Percentiles rank a stretch among this genome's conserved stretches.
Conservation (phyloP, 2,113 vertebrate species). For the Campylomormyrus tamandua region DNA sequence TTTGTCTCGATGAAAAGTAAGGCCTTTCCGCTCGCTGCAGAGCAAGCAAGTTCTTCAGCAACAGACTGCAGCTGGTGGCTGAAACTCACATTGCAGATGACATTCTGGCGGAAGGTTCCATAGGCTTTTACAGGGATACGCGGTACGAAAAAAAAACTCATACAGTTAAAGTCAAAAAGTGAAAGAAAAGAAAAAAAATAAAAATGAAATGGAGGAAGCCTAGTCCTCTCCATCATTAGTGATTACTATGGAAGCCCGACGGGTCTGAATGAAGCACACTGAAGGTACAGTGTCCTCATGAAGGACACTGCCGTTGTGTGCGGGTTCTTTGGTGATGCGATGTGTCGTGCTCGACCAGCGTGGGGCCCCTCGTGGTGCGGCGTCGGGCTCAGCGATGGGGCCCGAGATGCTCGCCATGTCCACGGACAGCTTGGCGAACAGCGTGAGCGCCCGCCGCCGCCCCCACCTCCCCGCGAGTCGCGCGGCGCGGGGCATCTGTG, state of each 20-base stretch:
- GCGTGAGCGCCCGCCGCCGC: slow-evolving; percentile 51
- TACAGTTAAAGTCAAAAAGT: neutral
- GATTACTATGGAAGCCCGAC: neutral
- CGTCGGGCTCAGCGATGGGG: neutral
- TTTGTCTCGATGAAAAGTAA: neutral
- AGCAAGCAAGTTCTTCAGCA: neutral
- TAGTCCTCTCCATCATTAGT: neutral
- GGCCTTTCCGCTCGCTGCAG: neutral
- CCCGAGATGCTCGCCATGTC: neutral
- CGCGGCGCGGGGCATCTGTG: slow-evolving; percentile 56
- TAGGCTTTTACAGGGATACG: neutral
- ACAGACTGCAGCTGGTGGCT: neutral
- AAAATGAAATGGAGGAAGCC: neutral
- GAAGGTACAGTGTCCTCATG: neutral
- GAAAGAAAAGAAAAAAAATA: neutral
- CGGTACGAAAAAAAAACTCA: neutral
- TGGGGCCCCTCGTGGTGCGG: neutral
- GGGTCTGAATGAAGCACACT: neutral
- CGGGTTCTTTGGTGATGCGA: neutral
- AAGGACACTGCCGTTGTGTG: slow-evolving; percentile 1
- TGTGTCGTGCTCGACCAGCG: neutral
- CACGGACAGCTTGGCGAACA: slow-evolving; percentile 65
- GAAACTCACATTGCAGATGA: neutral
- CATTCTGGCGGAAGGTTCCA: neutral
- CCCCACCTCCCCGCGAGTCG: slow-evolving; percentile 33